These are phyloP conservation scores for Rhagonycha lutea DNA, from an alignment of 2,888 invertebrate genomes.

Conservation along the genomic window DNA sequence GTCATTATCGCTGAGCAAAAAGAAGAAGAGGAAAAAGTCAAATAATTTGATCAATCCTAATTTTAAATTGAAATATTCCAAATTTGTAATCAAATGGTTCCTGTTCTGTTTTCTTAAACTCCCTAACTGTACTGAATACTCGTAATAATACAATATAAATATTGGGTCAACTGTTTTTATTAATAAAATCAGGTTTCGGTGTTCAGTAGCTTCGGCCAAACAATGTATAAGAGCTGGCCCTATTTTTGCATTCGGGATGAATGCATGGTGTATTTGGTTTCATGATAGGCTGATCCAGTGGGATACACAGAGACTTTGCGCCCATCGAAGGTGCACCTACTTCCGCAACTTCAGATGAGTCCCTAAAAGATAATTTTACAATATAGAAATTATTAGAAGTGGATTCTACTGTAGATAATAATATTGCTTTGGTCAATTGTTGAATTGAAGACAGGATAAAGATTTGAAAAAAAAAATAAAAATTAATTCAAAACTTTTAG, in stretches of 20 bases:
- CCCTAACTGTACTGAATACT: background rate
- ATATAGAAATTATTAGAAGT: no score
- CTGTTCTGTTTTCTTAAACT: background rate
- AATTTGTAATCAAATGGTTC: background rate
- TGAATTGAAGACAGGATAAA: no score
- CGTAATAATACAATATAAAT: background rate
- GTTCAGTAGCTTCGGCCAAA: slow-evolving; percentile 94
- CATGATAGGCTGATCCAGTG: slow-evolving; percentile 82
- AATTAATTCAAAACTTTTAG: no score
- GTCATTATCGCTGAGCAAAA: background rate
- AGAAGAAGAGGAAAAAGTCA: background rate
- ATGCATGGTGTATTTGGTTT: slow-evolving; percentile 76
- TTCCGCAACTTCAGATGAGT: slow-evolving; percentile 66
- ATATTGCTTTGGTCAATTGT: no score
- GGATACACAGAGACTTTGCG: slow-evolving; percentile 97
- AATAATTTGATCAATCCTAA: background rate
- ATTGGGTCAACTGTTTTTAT: background rate
- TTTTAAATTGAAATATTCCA: background rate
- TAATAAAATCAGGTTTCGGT: background rate
- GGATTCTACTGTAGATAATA: no score
- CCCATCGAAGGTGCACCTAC: slow-evolving; percentile 95
- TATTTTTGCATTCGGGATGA: slow-evolving; percentile 79
- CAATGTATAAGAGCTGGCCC: slow-evolving; percentile 83
- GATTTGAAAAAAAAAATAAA: no score
- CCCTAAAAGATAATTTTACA: slow-evolving; percentile 55